Evolutionary conservation across 1,140 invertebrate genomes (phyloP).

Genomic region (Hylyphantes graminicola): DNA sequence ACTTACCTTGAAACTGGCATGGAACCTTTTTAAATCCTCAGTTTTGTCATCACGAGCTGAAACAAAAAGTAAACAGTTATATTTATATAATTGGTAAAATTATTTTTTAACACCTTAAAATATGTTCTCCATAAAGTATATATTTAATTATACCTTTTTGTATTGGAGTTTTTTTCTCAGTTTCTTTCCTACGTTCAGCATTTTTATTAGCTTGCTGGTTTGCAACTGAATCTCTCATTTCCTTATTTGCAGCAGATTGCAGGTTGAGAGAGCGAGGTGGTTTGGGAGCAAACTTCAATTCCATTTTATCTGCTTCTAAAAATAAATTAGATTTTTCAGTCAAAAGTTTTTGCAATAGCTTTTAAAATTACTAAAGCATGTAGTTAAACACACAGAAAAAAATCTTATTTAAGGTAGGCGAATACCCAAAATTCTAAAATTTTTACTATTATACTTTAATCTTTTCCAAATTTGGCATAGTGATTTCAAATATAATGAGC

Average conservation of each 20-base stretch:
- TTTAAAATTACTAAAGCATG: too few relatives aligned
- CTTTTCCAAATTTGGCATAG: too few relatives aligned
- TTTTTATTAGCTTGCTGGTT: slow-evolving; percentile 40
- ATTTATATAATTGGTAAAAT: too few relatives aligned
- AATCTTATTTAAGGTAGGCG: too few relatives aligned
- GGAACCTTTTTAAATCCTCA: slow-evolving; percentile 53
- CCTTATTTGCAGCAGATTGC: slow-evolving; percentile 42
- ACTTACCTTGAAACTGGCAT: slow-evolving; percentile 51
- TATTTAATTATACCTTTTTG: slow-evolving; percentile 34
- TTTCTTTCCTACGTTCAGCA: slow-evolving; percentile 43
- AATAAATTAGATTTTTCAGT: background rate
- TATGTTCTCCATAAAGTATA: too few relatives aligned
- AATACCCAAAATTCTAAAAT: too few relatives aligned
- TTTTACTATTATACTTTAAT: too few relatives aligned
- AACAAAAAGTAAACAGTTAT: slow-evolving; percentile 1
- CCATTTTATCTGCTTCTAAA: slow-evolving; percentile 48
- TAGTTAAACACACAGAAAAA: too few relatives aligned
- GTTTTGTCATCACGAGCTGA: slow-evolving; percentile 53
- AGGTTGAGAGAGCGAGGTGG: slow-evolving; percentile 49
- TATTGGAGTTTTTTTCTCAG: slow-evolving; percentile 29
- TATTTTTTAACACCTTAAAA: too few relatives aligned
- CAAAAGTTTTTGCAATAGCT: too few relatives aligned
- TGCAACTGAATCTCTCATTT: slow-evolving; percentile 26
- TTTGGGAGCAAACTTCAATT: slow-evolving; percentile 54
- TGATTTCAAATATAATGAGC: too few relatives aligned